Base-by-base conservation (phyloP, 2,797 vertebrate genomes). In the Falco rusticolus region DNA sequence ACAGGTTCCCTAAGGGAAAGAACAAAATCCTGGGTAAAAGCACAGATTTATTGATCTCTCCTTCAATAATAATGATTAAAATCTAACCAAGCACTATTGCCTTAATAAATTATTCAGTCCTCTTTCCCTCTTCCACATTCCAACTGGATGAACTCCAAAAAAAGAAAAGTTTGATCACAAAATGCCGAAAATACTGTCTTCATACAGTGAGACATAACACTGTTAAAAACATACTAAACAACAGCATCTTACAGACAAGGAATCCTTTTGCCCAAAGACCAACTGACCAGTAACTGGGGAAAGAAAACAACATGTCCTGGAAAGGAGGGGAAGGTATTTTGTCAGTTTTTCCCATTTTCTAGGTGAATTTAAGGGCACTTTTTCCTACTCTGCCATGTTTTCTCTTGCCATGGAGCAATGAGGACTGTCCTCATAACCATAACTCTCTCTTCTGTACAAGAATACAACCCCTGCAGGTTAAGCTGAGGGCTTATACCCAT, bases 51-150 rank as follows among this genome's bases (percentile, higher is more conserved):
- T 93, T 84, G 91, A 95, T 95, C 64, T 90, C 15, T n/a, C 56
- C 64, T 95, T 94, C 90, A 95, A 95, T 94, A 87, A 92, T 92
- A 95, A 84, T 85, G 78, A 96, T 96, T 89, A 94, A 87, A 96
- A 93, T 84, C 84, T 96, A 94, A 61, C 63, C 76, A 68, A 91
- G 70, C 28, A 86, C 65, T 92, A 82, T 93, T 93, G 59, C 47
- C 61, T 59, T 90, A 92, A 85, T 94, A 96, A 97, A 96, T 96
- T 93, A 95, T 94, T 95, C 61, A 88, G 14, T 26, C 64, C 22
- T 53, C 34, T 84, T 87, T 81, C 79, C 5, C 12, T 81, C 57
- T 84, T 72, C 69, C 31, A 34, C 33, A 83, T 93, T 72, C 29
- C 51, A 95, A 71, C 11, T 83, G 12, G 1, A 45, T 50, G 29